A percentile compares a stretch with the other conserved stretches of the same genome.
phyloP scores from a whole-genome alignment of 2,797 vertebrate species.

The Spheniscus humboldti region DNA sequence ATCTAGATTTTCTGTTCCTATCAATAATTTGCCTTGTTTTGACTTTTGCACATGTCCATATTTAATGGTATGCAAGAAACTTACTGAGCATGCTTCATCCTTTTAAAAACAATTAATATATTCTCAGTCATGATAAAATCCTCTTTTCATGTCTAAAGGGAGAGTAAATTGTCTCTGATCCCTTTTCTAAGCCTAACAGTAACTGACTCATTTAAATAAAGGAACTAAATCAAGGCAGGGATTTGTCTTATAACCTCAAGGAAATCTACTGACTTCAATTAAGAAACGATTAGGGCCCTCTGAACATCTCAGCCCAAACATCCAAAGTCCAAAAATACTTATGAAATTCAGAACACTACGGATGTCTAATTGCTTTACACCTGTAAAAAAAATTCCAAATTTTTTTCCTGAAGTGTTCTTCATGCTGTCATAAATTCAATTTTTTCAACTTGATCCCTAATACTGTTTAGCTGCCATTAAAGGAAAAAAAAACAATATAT shows the following conservation, averaged over 20 bases:
- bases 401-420: not conserved
- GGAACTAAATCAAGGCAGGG: not conserved
- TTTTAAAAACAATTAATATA: slow-evolving; percentile 11
- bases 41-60: not conserved
- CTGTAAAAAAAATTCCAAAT: rapidly evolving
- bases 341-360: not conserved
- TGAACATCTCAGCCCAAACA: not conserved
- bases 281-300: not conserved
- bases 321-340: not conserved
- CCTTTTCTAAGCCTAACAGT: not conserved
- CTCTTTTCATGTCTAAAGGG: not conserved
- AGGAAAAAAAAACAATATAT: not conserved
- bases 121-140: not conserved
- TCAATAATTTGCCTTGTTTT: not conserved
- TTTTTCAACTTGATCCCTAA: not conserved
- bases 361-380: not conserved
- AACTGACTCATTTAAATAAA: not conserved
- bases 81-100: not conserved
- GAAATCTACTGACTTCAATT: not conserved
- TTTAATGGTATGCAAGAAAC: not conserved
- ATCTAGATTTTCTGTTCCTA: not conserved
- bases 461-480: not conserved
- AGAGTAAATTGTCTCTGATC: slow-evolving; percentile 18
- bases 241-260: not conserved
- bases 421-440: not conserved